A percentile compares a stretch with the other conserved stretches of the same genome.
Conservation (phyloP, 2,888 invertebrate species). For the Acleris cristana region DNA sequence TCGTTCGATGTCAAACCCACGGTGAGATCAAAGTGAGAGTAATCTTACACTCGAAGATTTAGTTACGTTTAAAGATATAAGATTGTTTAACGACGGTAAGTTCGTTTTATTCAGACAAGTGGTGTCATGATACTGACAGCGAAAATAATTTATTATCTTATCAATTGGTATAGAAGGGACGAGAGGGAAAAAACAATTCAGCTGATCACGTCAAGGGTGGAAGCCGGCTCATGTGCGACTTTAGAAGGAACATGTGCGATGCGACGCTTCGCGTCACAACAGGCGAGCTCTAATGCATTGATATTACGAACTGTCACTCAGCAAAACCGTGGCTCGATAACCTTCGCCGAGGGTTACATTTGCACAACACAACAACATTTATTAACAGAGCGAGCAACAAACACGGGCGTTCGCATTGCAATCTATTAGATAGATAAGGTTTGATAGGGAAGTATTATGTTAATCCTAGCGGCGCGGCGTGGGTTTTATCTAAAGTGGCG, state of each 20-base stretch:
- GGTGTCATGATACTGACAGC: slow-evolving; percentile 13
- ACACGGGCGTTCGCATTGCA: slow-evolving; percentile 79
- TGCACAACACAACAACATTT: slow-evolving; percentile 68
- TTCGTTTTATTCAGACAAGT: slow-evolving; percentile 5
- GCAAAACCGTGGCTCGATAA: slow-evolving; percentile 58
- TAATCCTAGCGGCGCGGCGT: slow-evolving; percentile 72
- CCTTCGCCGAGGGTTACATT: slow-evolving; percentile 56
- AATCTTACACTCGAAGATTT: slow-evolving; percentile 23
- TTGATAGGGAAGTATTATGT: slow-evolving; percentile 76
- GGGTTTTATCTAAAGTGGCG: slow-evolving; percentile 79
- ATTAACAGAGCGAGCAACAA: slow-evolving; percentile 73
- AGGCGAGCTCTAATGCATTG: slow-evolving; percentile 41
- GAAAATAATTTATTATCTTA: slow-evolving; percentile 4
- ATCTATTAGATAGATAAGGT: slow-evolving; percentile 78
- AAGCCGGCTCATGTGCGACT: slow-evolving; percentile 6
- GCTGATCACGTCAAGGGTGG: slow-evolving; percentile 9
- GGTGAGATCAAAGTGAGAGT: slow-evolving; percentile 32
- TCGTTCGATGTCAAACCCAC: slow-evolving; percentile 27
- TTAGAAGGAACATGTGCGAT: slow-evolving; percentile 32
- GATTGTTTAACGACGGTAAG: slow-evolving; percentile 5
- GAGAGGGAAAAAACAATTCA: not conserved
- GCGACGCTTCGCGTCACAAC: slow-evolving; percentile 40
- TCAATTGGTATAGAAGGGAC: not conserved
- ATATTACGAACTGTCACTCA: slow-evolving; percentile 48
- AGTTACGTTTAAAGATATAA: slow-evolving; percentile 23